Evolutionary conservation across 2,113 vertebrate genomes (phyloP).

Genomic region (Monarcha castaneiventris): DNA sequence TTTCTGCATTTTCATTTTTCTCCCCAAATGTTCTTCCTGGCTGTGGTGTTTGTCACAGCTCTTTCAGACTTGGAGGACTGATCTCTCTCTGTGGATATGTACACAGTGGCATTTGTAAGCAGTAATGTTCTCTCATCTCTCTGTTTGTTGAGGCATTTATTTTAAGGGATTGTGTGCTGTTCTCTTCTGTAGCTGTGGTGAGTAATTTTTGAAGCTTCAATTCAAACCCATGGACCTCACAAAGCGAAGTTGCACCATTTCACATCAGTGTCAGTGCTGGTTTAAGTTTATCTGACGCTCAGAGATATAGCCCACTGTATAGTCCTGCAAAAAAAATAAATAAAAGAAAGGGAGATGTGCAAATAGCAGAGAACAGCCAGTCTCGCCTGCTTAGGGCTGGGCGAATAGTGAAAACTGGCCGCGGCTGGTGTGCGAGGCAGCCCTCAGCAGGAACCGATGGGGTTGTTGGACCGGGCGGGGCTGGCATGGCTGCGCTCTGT

Average conservation of each 20-base stretch:
- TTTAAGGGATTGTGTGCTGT: fast-evolving
- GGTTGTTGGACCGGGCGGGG: fast-evolving
- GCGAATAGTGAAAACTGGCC: not conserved
- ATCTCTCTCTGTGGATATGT: not conserved
- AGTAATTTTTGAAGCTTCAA: not conserved
- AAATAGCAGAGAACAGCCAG: not conserved
- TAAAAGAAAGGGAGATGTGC: not conserved
- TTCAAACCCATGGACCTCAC: not conserved
- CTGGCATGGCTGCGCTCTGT: fast-evolving
- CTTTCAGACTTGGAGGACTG: not conserved
- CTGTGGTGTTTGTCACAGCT: not conserved
- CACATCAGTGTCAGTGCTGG: no score
- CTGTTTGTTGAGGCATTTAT: not conserved
- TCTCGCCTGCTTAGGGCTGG: not conserved
- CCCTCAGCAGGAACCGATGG: fast-evolving
- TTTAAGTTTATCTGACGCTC: not conserved
- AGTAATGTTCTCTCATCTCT: not conserved
- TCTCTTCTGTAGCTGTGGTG: not conserved
- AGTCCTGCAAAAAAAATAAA: not conserved
- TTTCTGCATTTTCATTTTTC: not conserved
- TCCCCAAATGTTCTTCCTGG: not conserved
- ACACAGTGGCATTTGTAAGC: not conserved
- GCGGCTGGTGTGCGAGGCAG: fast-evolving
- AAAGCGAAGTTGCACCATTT: not conserved
- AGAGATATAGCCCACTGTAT: not conserved